Percentiles rank a stretch among this genome's conserved stretches.
phyloP scores from a whole-genome alignment of 2,797 vertebrate species.

The Okamejei kenojei region DNA sequence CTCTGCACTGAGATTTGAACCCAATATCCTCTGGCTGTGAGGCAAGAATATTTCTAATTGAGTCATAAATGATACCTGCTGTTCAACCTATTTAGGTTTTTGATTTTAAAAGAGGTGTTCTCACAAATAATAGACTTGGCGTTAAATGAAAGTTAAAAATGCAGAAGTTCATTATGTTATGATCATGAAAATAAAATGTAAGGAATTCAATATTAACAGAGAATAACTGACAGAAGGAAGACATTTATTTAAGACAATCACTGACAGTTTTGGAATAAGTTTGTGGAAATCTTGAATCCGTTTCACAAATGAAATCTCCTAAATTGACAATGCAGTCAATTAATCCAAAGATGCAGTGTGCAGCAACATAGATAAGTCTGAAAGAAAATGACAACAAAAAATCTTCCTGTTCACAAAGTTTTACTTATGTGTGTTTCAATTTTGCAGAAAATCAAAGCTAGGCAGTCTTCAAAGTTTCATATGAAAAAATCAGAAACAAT shows the following conservation, averaged over 20 bases:
- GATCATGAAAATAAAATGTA: neutral
- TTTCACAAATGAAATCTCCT: neutral
- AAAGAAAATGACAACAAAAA: constrained; percentile 2
- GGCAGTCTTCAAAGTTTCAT: neutral
- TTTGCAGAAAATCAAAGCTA: neutral
- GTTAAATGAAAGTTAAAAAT: neutral
- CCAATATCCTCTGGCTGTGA: too few relatives aligned
- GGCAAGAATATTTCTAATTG: too few relatives aligned
- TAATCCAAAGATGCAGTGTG: constrained; percentile 4
- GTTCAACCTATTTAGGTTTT: neutral
- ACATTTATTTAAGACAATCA: neutral
- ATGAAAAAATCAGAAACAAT: neutral
- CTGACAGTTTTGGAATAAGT: neutral
- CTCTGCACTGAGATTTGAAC: too few relatives aligned
- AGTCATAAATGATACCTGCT: neutral
- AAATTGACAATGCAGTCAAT: neutral
- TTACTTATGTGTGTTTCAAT: neutral
- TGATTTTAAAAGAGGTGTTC: too few relatives aligned
- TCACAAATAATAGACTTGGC: neutral
- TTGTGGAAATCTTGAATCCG: neutral
- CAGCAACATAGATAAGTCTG: neutral
- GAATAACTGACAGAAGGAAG: neutral
- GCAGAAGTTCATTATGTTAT: neutral
- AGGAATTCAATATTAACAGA: neutral
- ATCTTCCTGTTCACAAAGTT: neutral